phyloP scores from a whole-genome alignment of 1,140 invertebrate species.

The Papilio dardanus region DNA sequence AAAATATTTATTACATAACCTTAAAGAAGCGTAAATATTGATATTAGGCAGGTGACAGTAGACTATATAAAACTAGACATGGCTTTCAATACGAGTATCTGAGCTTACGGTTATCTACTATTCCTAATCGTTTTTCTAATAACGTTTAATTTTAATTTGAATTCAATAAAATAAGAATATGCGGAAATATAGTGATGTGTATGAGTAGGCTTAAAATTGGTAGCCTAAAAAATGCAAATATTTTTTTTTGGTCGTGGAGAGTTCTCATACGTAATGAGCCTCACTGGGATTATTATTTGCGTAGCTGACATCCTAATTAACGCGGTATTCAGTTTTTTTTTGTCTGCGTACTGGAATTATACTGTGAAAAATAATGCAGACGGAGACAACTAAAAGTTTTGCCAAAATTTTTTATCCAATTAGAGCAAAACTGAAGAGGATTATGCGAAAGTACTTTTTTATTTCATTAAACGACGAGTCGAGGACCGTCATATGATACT shows the following conservation, averaged over 20 bases:
- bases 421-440: slow-evolving; percentile 12
- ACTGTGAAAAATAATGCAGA: slow-evolving; percentile 52
- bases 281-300: slow-evolving; percentile 71
- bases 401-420: slow-evolving; percentile 17
- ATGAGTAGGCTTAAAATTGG: neutral
- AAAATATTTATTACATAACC: neutral
- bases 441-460: neutral
- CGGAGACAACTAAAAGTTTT: slow-evolving; percentile 18
- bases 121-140: no score
- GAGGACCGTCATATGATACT: neutral
- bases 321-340: slow-evolving; percentile 64
- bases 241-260: slow-evolving; percentile 63
- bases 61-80: no score
- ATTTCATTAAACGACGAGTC: neutral
- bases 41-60: no score
- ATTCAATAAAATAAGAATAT: no score
- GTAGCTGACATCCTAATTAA: slow-evolving; percentile 73
- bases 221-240: slow-evolving; percentile 34
- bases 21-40: neutral
- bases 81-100: no score
- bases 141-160: no score
- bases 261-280: slow-evolving; percentile 70
- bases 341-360: slow-evolving; percentile 54
- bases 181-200: no score
- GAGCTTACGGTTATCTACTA: no score